Conservation (phyloP, 2,888 invertebrate genomes). For the Choreutis nemorana region DNA sequence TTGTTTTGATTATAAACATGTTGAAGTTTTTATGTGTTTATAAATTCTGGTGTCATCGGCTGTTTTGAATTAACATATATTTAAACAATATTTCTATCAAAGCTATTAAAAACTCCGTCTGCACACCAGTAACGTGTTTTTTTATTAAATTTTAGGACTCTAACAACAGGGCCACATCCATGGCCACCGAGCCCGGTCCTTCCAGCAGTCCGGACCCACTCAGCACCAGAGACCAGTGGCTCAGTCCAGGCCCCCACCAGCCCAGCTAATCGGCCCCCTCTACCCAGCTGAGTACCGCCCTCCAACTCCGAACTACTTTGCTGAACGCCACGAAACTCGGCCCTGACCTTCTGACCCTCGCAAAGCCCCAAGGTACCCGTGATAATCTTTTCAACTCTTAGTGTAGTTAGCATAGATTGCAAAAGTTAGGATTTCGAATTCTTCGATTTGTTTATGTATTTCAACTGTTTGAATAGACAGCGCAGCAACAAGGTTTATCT, state of each 20-base stretch:
- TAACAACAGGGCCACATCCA: constrained; percentile 72
- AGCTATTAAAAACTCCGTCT: no score
- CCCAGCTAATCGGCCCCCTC: constrained; percentile 48
- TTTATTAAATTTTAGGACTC: constrained; percentile 51
- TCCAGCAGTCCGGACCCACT: constrained; percentile 74
- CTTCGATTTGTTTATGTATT: neutral
- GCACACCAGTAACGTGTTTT: no score
- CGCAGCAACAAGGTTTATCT: neutral
- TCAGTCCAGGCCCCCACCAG: no score
- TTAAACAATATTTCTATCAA: no score
- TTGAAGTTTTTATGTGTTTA: no score
- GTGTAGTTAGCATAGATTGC: no score
- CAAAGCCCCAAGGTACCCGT: constrained; percentile 40
- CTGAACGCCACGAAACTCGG: constrained; percentile 66
- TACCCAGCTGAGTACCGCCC: constrained; percentile 67
- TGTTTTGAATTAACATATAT: no score
- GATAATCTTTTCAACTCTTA: constrained; percentile 49
- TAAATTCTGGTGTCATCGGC: no score
- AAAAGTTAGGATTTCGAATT: no score
- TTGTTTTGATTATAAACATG: no score
- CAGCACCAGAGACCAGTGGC: constrained; percentile 76
- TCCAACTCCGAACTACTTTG: constrained; percentile 67
- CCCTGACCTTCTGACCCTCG: constrained; percentile 55
- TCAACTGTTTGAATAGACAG: neutral
- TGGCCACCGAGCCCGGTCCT: constrained; percentile 84